Evolutionary conservation across 1,140 invertebrate species (phyloP), one percentile per base, ranked within the genome.

Genomic region (Orius insidiosus): DNA sequence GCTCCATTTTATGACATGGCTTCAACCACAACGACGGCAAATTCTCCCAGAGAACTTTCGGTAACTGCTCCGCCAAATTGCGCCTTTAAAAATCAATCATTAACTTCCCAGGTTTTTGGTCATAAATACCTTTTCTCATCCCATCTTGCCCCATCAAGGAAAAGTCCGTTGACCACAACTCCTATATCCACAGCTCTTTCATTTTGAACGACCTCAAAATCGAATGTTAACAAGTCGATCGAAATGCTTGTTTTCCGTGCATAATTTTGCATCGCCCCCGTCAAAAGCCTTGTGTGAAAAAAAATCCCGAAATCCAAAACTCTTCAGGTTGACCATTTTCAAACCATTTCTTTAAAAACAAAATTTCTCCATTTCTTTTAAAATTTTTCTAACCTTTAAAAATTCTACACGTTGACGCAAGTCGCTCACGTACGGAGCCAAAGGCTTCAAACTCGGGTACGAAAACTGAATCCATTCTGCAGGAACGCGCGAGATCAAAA

Each of bases 281-380:
- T 94, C 10, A 96, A 66, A 96, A 95, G 0, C 85, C 86, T 41
- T 95, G 88, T 0, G 86, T 87, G 59, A 94, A 94, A 57, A 85
- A 95, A 60, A 96, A 93, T 7, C 88, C 90, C 0, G 88, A 88
- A 3, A 96, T 68, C 92, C 90, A 96, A 64, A 88, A 93, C 0
- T 74, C 76, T 0, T 67, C 47, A 2, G 88, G 86, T 60, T 85
- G 85, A 2, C 82, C 83, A 34, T 78, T 55, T 14, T 74, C 61
- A 53, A 75, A 74, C 90, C 90, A 95, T 24, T 72, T 65, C 58
- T 81, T 4, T 7, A 62, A 24, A 54, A 49, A 6, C 31, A 18
- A 65, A 4, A 41, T 57, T 58, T 58, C 66, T 43, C 58, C 55
- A 51, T 59, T 63, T 5, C 62, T 62, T 48, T 39, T n/a, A n/a